These are phyloP conservation scores for Caprella mutica DNA, from an alignment of 2,888 invertebrate species.

Conservation along the genomic window DNA sequence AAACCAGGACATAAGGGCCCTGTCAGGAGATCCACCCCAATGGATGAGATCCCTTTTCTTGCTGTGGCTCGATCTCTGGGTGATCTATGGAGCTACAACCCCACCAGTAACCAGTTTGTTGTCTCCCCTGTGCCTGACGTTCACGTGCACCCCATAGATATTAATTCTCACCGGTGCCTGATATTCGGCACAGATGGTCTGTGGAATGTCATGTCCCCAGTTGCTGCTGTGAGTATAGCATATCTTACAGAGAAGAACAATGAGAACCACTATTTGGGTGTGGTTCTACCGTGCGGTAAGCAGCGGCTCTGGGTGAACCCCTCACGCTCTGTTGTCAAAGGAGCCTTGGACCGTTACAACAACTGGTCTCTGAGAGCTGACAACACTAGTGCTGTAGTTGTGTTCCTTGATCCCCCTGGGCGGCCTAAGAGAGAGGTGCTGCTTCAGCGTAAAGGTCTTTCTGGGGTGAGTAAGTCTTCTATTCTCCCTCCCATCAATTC, in stretches of 20 bases:
- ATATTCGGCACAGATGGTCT: conserved; percentile 94
- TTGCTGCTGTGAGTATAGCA: conserved; percentile 71
- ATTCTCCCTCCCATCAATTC: neutral
- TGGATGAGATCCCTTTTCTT: conserved; percentile 87
- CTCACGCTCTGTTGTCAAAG: conserved; percentile 74
- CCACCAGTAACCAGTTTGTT: conserved; percentile 75
- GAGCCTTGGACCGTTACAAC: conserved; percentile 71
- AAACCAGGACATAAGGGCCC: conserved; percentile 72
- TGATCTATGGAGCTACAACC: conserved; percentile 97
- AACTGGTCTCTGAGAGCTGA: conserved; percentile 80
- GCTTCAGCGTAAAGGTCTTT: conserved; percentile 29
- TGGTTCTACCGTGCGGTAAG: conserved; percentile 35
- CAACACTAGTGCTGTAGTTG: conserved; percentile 85
- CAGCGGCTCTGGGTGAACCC: conserved; percentile 66
- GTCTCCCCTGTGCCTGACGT: conserved; percentile 98
- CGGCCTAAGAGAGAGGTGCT: conserved; percentile 49
- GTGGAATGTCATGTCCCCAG: conserved; percentile 85
- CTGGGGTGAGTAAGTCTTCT: conserved; percentile 19
- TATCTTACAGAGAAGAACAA: conserved; percentile 69
- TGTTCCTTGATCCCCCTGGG: conserved; percentile 82
- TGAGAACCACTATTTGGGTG: conserved; percentile 43
- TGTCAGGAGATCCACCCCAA: conserved; percentile 73
- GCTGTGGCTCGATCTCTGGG: conserved; percentile 91
- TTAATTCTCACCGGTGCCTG: conserved; percentile 62
- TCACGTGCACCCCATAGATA: conserved; percentile 67